Base-by-base conservation (phyloP, 2,888 invertebrate species). In the Tetropium fuscum region DNA sequence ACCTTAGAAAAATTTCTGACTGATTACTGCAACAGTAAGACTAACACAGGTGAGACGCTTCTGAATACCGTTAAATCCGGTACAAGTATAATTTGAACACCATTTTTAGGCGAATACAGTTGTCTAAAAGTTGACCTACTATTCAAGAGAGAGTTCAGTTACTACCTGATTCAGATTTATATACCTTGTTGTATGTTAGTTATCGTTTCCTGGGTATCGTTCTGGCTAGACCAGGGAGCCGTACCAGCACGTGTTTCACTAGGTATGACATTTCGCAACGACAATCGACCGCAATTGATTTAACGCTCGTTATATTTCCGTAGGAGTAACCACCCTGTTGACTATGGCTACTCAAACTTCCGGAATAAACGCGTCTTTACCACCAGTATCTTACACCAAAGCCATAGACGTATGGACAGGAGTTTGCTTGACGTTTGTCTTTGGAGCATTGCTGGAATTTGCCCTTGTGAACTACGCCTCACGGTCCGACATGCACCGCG, bases 121-220 rank as follows among this genome's bases (percentile, higher is more conserved):
- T 98, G 98, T 84, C 87, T 98, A 78, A 94, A 95, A 84, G 97
- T 98, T 79, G 95, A 97, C 84, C 87, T 98, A 80, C 88, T 94
- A 76, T 95, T 98, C 88, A 95, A 97, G 84, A 88, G 98, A 77
- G 98, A 98, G 86, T 98, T 98, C 91, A 94, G 95, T 84, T 98
- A 98, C 90, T 98, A 98, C 87, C 89, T 98, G 79, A 97, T 98
- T 82, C 98, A 98, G 88, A 97, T 98, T 85, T 98, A 98, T 88
- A 96, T 98, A 81, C 98, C 98, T 49, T 98, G 97, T 87, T 96
- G 96, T 86, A 97, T 97, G 97, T 85, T 97, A 81, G 96, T 97
- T 82, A 96, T 97, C 83, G 96, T 97, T 67, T 96, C 95, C 65
- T 97, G 97, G 97, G 96, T 97, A 71, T 95, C 95, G 69, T 97